Base-by-base conservation (phyloP, 2,888 invertebrate genomes). In the Hyppa rectilinea region DNA sequence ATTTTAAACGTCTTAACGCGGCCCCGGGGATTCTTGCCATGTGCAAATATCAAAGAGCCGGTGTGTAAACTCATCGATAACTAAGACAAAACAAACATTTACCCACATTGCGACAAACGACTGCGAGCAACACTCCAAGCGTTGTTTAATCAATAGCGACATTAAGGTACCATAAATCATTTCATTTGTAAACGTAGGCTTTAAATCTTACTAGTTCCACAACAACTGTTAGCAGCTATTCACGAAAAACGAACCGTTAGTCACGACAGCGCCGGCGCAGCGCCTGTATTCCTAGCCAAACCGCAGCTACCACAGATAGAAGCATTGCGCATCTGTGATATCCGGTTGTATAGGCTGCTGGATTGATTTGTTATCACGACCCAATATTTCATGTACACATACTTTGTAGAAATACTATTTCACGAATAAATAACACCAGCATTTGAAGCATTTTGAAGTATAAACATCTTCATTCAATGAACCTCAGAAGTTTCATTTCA, bases 31-130 rank as follows among this genome's bases (percentile, higher is more conserved):
- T 71, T 85, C 76, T 69, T 63, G 78, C 76, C 77, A 85, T 83
- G 72, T 83, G 85, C 76, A 87, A 88, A 89, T 87, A 87, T 82
- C 80, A 80, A 84, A 84, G 82, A 85, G 67, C 83, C 82, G 80
- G 81, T 83, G 71, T 76, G 83, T 87, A 86, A 87, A 87, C 85
- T 82, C 76, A 85, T 85, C 83, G 84, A 86, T 83, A 82, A 78
- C 76, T 80, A 75, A 80, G 81, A 75, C 81, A 78, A 79, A 81
- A 82, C 84, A 89, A 91, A 89, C 85, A 91, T 92, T 88, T 88
- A 85, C 80, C 80, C 85, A 87, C 84, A 85, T 84, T 75, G 87
- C 85, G 88, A 89, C 89, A 87, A 87, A 85, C 83, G 80, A 72
- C 78, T 79, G 65, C 66, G 71, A 71, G 62, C 70, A 70, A 71